A percentile compares a stretch with the other conserved stretches of the same genome.
Evolutionary conservation across 1,140 invertebrate genomes (phyloP).

Genomic region (Pomacea maculata): DNA sequence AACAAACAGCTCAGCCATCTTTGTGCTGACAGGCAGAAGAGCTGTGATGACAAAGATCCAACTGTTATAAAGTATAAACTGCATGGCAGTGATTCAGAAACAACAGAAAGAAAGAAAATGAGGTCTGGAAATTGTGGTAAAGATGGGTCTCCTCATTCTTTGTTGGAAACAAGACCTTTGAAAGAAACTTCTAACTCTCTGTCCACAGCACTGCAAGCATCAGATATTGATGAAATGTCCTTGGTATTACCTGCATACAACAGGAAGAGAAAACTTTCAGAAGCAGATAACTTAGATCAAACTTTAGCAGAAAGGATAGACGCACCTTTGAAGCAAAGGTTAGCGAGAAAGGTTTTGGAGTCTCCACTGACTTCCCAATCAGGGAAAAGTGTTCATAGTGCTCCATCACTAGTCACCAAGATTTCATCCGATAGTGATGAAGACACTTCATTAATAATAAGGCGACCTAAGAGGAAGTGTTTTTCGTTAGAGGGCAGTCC

Average conservation of each 20-base stretch:
- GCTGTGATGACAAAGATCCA: no score
- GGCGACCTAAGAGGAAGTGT: constrained; percentile 34
- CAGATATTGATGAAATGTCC: no score
- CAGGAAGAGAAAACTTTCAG: constrained; percentile 8
- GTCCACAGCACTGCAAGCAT: no score
- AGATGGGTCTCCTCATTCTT: no score
- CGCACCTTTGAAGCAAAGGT: background rate
- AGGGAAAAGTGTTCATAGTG: constrained; percentile 11
- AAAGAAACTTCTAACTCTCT: no score
- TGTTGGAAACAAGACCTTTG: no score
- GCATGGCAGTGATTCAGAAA: no score
- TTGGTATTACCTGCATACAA: background rate
- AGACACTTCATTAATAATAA: constrained; percentile 22
- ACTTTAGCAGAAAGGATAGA: background rate
- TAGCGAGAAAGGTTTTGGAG: background rate
- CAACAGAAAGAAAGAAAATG: no score
- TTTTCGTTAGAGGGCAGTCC: constrained; percentile 33
- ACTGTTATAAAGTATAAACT: no score
- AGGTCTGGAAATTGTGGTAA: no score
- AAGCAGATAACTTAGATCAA: background rate
- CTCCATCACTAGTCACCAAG: constrained; percentile 5
- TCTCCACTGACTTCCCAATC: background rate
- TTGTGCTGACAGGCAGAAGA: no score
- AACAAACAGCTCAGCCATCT: no score
- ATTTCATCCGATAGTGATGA: constrained; percentile 15